Conservation (phyloP, 2,888 invertebrate species). For the Zeuzera pyrina region DNA sequence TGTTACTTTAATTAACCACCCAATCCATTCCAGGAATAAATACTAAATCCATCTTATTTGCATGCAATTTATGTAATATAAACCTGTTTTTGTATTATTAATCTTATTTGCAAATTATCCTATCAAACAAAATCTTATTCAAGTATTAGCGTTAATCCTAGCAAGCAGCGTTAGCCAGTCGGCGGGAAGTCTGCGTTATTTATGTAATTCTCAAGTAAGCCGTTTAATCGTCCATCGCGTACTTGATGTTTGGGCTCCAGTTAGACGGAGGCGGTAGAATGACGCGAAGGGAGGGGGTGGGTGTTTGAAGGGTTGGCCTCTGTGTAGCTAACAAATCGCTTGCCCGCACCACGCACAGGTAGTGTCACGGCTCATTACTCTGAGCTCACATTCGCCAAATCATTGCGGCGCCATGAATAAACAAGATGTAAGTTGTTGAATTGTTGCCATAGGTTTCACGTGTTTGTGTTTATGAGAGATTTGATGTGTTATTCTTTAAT, state of each 20-base stretch:
- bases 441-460: too few relatives aligned
- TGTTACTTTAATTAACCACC: slow-evolving; percentile 28
- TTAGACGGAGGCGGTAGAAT: slow-evolving; percentile 26
- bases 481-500: neutral
- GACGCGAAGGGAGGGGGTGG: slow-evolving; percentile 16
- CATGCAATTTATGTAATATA: too few relatives aligned
- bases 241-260: slow-evolving; percentile 44
- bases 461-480: slow-evolving; percentile 3
- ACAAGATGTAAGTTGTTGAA: slow-evolving; percentile 23
- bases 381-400: slow-evolving; percentile 50
- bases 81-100: too few relatives aligned
- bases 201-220: slow-evolving; percentile 48
- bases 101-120: slow-evolving; percentile 9
- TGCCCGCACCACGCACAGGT: slow-evolving; percentile 47
- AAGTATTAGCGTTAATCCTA: slow-evolving; percentile 35
- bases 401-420: slow-evolving; percentile 45
- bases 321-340: slow-evolving; percentile 44
- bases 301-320: slow-evolving; percentile 30
- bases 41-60: too few relatives aligned
- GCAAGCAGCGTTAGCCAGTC: slow-evolving; percentile 28
- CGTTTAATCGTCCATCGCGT: slow-evolving; percentile 51
- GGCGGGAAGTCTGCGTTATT: slow-evolving; percentile 37
- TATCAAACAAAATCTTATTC: slow-evolving; percentile 24
- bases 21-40: too few relatives aligned
- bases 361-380: slow-evolving; percentile 56